Percentiles rank a stretch among this genome's conserved stretches.
Evolutionary conservation across 1,140 invertebrate species (phyloP).

Genomic region (Heliconius himera): DNA sequence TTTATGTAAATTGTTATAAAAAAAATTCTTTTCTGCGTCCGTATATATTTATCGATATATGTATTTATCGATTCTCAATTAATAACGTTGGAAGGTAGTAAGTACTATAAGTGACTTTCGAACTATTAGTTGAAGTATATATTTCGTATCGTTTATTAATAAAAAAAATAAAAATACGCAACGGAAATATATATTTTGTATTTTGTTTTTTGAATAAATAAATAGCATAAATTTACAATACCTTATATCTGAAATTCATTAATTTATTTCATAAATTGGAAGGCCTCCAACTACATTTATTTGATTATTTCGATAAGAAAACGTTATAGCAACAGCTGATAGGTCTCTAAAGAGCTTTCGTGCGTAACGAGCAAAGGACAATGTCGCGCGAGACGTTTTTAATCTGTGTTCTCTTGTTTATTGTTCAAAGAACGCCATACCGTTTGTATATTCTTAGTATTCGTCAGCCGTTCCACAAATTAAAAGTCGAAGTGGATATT

Average conservation of each 20-base stretch:
- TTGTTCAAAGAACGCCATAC: neutral
- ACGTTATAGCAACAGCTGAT: constrained; percentile 15
- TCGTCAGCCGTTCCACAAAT: too few species aligned
- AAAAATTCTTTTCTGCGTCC: too few species aligned
- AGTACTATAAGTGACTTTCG: too few species aligned
- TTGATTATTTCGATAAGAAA: neutral
- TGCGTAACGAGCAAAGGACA: constrained; percentile 1
- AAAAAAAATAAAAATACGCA: neutral
- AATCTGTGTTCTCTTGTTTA: neutral
- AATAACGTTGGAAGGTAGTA: too few species aligned
- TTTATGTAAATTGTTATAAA: too few species aligned
- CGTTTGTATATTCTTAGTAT: neutral
- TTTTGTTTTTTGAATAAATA: neutral
- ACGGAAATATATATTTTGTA: neutral
- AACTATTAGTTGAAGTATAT: neutral
- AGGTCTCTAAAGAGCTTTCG: neutral
- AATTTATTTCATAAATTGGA: neutral
- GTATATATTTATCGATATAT: too few species aligned
- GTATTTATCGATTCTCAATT: neutral
- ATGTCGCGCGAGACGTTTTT: neutral
- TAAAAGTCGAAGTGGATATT: neutral
- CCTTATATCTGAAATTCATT: neutral
- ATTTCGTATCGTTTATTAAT: neutral
- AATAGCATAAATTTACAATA: neutral
- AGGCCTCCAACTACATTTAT: neutral